A percentile compares a stretch with the other conserved stretches of the same genome.
phyloP scores from a whole-genome alignment of 2,888 invertebrate species.

The Thumatha senex region DNA sequence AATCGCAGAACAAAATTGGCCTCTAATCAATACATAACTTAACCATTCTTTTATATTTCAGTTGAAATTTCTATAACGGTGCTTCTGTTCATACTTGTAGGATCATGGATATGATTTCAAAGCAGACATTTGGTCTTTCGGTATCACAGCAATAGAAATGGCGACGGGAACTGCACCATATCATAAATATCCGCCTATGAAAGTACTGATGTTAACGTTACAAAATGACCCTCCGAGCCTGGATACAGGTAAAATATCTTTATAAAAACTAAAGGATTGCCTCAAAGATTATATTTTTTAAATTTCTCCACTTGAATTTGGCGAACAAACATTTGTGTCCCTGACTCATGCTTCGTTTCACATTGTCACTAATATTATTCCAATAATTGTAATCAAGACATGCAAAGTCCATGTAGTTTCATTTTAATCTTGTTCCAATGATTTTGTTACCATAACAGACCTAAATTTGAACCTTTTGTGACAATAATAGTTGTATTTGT shows the following conservation, averaged over 20 bases:
- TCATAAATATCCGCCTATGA: constrained; percentile 99
- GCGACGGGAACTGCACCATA: constrained; percentile 99
- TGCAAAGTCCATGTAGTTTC: too few species aligned
- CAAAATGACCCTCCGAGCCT: constrained; percentile 99
- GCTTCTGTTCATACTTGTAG: constrained; percentile 57
- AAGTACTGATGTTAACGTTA: constrained; percentile 98
- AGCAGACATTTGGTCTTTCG: constrained; percentile 91
- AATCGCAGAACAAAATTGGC: too few species aligned
- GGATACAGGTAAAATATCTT: constrained; percentile 87
- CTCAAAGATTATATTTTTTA: neutral
- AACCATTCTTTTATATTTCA: too few species aligned
- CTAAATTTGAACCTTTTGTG: too few species aligned
- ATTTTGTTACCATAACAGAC: too few species aligned
- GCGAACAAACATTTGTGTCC: too few species aligned
- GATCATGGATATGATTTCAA: constrained; percentile 99
- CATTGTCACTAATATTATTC: too few species aligned
- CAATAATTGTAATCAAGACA: too few species aligned
- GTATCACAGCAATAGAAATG: constrained; percentile 99
- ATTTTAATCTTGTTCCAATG: too few species aligned
- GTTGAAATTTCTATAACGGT: too few species aligned
- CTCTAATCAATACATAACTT: neutral
- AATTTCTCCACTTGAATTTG: too few species aligned
- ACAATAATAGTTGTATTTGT: neutral
- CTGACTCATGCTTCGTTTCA: too few species aligned
- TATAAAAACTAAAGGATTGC: neutral